Evolutionary conservation across 2,797 vertebrate genomes (phyloP).

Genomic region (Orestias chungarensis): DNA sequence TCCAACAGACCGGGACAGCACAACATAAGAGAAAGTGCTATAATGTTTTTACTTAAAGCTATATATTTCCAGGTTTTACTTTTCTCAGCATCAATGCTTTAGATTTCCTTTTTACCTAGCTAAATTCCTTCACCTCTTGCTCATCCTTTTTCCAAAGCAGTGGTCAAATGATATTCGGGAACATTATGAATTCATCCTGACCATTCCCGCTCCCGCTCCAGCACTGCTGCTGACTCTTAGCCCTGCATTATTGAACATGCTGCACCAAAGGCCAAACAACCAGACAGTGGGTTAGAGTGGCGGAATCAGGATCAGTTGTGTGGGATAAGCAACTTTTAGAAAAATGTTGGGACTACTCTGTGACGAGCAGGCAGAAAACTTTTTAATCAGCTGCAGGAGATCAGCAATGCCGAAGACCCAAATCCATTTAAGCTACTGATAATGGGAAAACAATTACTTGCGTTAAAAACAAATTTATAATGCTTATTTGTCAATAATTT

Average conservation of each 20-base stretch:
- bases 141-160: slow-evolving; percentile 37
- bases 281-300: slow-evolving; percentile 54
- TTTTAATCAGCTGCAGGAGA: slow-evolving; percentile 52
- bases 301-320: slow-evolving; percentile 52
- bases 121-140: slow-evolving; percentile 32
- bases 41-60: slow-evolving; percentile 24
- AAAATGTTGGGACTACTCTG: slow-evolving; percentile 41
- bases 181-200: slow-evolving; percentile 41
- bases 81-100: slow-evolving; percentile 8
- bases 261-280: slow-evolving; percentile 49
- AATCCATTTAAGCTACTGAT: slow-evolving; percentile 52
- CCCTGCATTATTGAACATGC: slow-evolving; percentile 77
- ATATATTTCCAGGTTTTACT: slow-evolving; percentile 8
- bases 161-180: slow-evolving; percentile 43
- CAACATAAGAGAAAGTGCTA: slow-evolving; percentile 18
- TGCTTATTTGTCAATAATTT: slow-evolving; percentile 14
- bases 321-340: slow-evolving; percentile 56
- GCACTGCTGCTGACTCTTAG: slow-evolving; percentile 35
- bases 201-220: slow-evolving; percentile 9
- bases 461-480: slow-evolving; percentile 28
- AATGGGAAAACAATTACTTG: slow-evolving; percentile 52
- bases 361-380: slow-evolving; percentile 40
- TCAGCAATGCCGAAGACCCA: slow-evolving; percentile 42
- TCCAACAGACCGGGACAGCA: slow-evolving; percentile 25
- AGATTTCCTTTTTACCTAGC: slow-evolving; percentile 10